Percentiles rank a stretch among this genome's conserved stretches.
These are phyloP conservation scores for Phymanthus crucifer DNA, from an alignment of 92 coral and sea anemone genomes.

Conservation along the genomic window DNA sequence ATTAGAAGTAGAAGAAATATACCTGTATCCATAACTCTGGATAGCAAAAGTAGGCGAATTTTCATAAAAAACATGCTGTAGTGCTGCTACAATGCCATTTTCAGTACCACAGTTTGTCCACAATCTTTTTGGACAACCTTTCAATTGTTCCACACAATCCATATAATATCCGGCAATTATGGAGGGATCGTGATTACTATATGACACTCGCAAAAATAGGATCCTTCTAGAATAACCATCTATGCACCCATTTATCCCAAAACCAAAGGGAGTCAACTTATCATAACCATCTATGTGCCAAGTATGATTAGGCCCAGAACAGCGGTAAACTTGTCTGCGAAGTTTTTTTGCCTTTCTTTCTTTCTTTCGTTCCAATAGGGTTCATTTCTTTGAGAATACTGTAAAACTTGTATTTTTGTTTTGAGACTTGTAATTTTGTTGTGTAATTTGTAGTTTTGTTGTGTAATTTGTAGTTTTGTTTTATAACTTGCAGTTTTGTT, in stretches of 20 bases:
- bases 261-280: conserved; percentile 46
- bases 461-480: too few relatives aligned
- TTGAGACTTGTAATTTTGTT: too few relatives aligned
- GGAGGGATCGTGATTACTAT: background rate
- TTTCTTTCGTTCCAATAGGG: conserved; percentile 47
- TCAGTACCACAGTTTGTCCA: background rate
- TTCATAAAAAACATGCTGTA: background rate
- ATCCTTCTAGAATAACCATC: conserved; percentile 60
- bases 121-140: background rate
- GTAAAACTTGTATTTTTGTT: too few relatives aligned
- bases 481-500: too few relatives aligned
- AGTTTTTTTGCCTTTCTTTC: conserved; percentile 33
- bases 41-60: too few relatives aligned
- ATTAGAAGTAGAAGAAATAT: conserved; percentile 31
- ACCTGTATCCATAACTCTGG: conserved; percentile 25
- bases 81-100: background rate
- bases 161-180: background rate
- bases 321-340: conserved; percentile 22
- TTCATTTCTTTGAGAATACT: conserved; percentile 36
- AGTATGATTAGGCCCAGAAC: conserved; percentile 36
- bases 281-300: conserved; percentile 41
- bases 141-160: background rate
- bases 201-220: background rate
- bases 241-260: conserved; percentile 45
- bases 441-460: too few relatives aligned